Percentiles rank a stretch among this genome's conserved stretches.
Evolutionary conservation across 2,888 invertebrate species (phyloP).

Genomic region (Drosophila parthenogenetica): DNA sequence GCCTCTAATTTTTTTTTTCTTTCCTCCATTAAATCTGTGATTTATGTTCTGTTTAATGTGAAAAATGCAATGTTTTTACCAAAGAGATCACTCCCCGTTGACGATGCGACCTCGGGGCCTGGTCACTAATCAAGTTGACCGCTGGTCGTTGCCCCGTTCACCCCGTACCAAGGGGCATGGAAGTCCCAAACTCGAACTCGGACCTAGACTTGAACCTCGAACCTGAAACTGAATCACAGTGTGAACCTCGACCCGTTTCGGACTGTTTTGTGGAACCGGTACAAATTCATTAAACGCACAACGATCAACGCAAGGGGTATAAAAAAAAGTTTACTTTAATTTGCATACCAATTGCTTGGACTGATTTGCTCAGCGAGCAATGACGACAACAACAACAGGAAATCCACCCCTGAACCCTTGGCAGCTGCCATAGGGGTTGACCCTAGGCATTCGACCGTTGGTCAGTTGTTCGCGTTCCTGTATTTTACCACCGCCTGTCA

Average conservation of each 20-base stretch:
- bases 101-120: constrained; percentile 58
- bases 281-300: constrained; percentile 76
- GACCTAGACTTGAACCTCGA: constrained; percentile 18
- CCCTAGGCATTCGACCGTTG: constrained; percentile 36
- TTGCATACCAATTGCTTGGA: constrained; percentile 77
- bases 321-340: constrained; percentile 66
- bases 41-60: constrained; percentile 84
- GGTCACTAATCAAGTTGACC: constrained; percentile 82
- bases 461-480: constrained; percentile 31
- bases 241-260: constrained; percentile 19
- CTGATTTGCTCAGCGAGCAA: constrained; percentile 63
- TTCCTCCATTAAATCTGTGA: constrained; percentile 79
- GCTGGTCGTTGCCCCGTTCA: constrained; percentile 70
- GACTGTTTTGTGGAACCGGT: constrained; percentile 47
- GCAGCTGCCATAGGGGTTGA: constrained; percentile 64
- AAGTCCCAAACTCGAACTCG: constrained; percentile 2
- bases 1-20: background rate
- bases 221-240: constrained; percentile 9
- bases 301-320: constrained; percentile 53
- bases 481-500: constrained; percentile 10
- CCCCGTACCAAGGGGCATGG: constrained; percentile 23
- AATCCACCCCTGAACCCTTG: constrained; percentile 41
- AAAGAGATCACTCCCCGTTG: constrained; percentile 82
- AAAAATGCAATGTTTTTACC: constrained; percentile 83
- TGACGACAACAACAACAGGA: constrained; percentile 27